A percentile compares a stretch with the other conserved stretches of the same genome.
phyloP scores from a whole-genome alignment of 2,797 vertebrate species.

The Gallirallus australis region DNA sequence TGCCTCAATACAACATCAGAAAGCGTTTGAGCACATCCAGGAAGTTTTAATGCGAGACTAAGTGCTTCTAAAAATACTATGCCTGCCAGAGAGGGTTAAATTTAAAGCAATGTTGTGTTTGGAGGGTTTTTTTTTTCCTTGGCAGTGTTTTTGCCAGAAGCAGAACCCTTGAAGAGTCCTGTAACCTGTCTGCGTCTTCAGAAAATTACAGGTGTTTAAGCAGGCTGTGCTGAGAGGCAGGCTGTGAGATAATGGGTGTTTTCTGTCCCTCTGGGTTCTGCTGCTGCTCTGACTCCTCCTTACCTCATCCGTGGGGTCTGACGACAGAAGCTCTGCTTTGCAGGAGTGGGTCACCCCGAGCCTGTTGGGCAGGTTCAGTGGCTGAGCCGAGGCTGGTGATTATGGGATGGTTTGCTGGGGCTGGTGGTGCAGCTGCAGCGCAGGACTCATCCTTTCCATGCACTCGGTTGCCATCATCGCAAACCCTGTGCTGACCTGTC shows the following conservation, averaged over 20 bases:
- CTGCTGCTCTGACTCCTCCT: background rate
- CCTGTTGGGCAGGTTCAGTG: constrained; percentile 55
- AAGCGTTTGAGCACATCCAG: background rate
- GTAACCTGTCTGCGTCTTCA: constrained; percentile 37
- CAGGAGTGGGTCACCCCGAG: constrained; percentile 17
- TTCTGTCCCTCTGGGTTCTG: constrained; percentile 44
- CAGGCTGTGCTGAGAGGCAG: constrained; percentile 13
- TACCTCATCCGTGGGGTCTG: constrained; percentile 23
- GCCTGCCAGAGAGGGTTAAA: constrained; percentile 29
- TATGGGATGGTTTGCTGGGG: background rate
- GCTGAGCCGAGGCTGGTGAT: constrained; percentile 1
- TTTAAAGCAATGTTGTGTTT: background rate
- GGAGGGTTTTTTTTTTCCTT: rapidly evolving
- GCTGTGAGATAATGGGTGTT: constrained; percentile 59
- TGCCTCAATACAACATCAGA: background rate
- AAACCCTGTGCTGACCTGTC: background rate
- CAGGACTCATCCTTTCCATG: background rate
- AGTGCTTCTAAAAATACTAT: constrained; percentile 14
- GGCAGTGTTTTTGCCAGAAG: background rate
- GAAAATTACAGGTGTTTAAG: constrained; percentile 60
- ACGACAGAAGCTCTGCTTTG: background rate
- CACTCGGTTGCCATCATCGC: background rate
- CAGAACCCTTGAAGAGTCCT: background rate
- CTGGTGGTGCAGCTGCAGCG: background rate
- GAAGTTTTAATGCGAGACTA: background rate